Base-by-base conservation (phyloP, 1,140 invertebrate species). In the Mesaphorura yosii region DNA sequence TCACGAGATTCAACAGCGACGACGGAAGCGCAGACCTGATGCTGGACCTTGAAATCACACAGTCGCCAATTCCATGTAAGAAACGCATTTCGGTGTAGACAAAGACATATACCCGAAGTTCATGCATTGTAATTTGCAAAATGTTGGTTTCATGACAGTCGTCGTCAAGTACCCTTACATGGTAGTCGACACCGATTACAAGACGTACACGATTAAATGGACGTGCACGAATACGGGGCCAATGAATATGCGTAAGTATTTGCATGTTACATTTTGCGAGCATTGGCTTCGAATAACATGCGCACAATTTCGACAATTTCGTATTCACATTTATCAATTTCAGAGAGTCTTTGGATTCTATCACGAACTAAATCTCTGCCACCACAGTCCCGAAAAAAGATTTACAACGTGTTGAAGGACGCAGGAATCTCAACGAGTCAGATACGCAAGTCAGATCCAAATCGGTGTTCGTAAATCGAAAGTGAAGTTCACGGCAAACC, bases 11-110 rank as follows among this genome's bases (percentile, higher is more conserved):
- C 26, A 20, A 31, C 2, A 53, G 54, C 23, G 12, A 27, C 39
- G 51, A 60, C 40, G 48, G 42, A 23, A 57, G 54, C 48, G 58
- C 46, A 26, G 31, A 53, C 44, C 48, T 60, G 2, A 20, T 47
- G 1, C 17, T 60, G 17, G 51, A 57, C 22, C 27, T 57, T 14
- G n/a, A 50, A 3, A 40, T 60, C 3, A 49, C 49, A 2, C 58
- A 60, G 40, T 31, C 26, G 23, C 54, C 54, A 46, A 20, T 60
- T 22, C 58, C 58, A 27, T 60, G 58, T 49, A 62, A 84, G 81
- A 84, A 12, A 17, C 23, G 17, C 48, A 37, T 27, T 47, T 27
- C 6, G 27, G 53, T 40, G 10, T n/a, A 29, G 12, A 47, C 27
- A 56, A 14, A 12, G 25, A 7, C n/a, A 28, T 57, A 12, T 37